phyloP scores from a whole-genome alignment of 2,113 vertebrate genomes.

The Chauna torquata region DNA sequence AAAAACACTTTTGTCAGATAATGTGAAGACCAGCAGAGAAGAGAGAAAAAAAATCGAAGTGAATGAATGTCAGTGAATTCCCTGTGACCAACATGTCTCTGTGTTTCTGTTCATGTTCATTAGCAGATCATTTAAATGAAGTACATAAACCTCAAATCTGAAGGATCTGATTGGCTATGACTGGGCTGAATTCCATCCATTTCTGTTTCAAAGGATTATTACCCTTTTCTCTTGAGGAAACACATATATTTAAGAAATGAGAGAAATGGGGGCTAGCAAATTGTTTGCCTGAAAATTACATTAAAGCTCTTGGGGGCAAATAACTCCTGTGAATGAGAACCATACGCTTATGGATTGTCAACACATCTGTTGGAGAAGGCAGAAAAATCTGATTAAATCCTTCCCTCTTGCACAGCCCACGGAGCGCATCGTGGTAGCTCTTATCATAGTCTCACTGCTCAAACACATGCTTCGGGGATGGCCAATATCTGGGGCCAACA shows the following conservation, averaged over 20 bases:
- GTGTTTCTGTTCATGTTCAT: background rate
- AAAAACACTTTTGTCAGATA: background rate
- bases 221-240: conserved; percentile 17
- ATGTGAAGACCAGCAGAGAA: background rate
- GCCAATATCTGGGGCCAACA: background rate
- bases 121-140: conserved; percentile 10
- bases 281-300: conserved; percentile 38
- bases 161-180: conserved; percentile 20
- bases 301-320: conserved; percentile 38
- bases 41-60: background rate
- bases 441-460: background rate
- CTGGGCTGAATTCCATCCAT: conserved; percentile 10
- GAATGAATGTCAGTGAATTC: background rate
- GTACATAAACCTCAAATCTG: background rate
- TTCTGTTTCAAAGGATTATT: conserved; percentile 39
- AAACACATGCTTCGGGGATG: background rate
- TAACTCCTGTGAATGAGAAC: background rate
- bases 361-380: background rate
- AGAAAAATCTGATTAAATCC: conserved; percentile 12
- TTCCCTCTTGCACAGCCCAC: background rate
- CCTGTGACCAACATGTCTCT: background rate
- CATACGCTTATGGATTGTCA: background rate
- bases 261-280: conserved; percentile 12
- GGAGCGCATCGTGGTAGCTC: background rate
- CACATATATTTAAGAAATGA: conserved; percentile 35